These are phyloP conservation scores for Palythoa caribaeorum DNA, from an alignment of 92 coral and sea anemone genomes.

Conservation along the genomic window DNA sequence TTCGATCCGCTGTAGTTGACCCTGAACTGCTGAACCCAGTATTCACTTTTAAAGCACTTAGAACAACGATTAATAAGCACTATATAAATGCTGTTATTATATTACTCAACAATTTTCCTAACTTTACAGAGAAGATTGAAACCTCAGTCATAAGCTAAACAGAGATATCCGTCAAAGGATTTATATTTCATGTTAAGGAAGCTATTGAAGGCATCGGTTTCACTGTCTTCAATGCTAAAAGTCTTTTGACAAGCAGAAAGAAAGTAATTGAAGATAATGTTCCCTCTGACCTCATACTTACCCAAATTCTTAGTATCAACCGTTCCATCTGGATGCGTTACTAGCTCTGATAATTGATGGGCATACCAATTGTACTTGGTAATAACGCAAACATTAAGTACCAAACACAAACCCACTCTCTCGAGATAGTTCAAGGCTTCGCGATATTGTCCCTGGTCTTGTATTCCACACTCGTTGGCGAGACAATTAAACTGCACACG, in stretches of 20 bases:
- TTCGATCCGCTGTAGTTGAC: no score
- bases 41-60: no score
- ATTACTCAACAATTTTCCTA: no score
- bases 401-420: slow-evolving; percentile 61
- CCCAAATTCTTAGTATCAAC: slow-evolving; percentile 56
- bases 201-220: not conserved
- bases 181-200: no score
- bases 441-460: slow-evolving; percentile 41
- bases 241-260: not conserved
- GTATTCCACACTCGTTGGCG: slow-evolving; percentile 75
- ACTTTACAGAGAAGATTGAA: no score
- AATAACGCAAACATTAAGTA: slow-evolving; percentile 44
- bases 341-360: slow-evolving; percentile 59
- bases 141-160: no score
- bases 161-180: no score
- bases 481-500: slow-evolving; percentile 57
- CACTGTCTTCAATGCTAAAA: not conserved
- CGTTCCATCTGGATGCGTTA: slow-evolving; percentile 55
- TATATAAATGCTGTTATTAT: no score
- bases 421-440: slow-evolving; percentile 67
- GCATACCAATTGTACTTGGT: slow-evolving; percentile 63
- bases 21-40: no score
- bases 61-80: no score
- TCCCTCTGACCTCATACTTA: slow-evolving; percentile 21
- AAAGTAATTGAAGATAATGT: not conserved